Base-by-base conservation (phyloP, 1,140 invertebrate genomes). In the Solen grandis region DNA sequence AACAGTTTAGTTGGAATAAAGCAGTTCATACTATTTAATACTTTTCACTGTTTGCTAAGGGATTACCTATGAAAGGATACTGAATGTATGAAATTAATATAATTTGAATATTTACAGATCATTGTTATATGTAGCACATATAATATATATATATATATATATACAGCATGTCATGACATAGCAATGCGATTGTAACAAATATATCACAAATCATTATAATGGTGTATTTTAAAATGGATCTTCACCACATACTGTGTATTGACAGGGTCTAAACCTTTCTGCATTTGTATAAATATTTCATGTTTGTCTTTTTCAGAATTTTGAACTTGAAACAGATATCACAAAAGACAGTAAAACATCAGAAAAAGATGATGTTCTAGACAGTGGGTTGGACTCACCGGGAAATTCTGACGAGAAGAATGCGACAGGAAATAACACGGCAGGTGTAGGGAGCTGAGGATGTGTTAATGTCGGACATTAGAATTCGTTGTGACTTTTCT, bases 241-340 rank as follows among this genome's bases (percentile, higher is more conserved):
- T 46, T 46, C 8, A 46, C 19, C 41, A 46, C 19, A 46, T 46
- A 46, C 41, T 46, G 19, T 46, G 41, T 46, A 46, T 46, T 46
- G 19, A 10, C 8, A 46, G 19, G 8, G 19, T 46, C 10, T 38
- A 66, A 10, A 4, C 59, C 5, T 36, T 38, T 66, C 5, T 66
- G 31, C 41, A 5, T 2, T 38, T 8, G 14, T 66, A 31, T 66
- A 41, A 66, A 22, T 25, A 10, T 27, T 13, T 55, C 25, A 16
- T 62, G 22, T 65, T 27, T 54, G 50, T 31, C 60, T 38, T 60
- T 57, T 80, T 63, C 46, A 80, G 77, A 70, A 80, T 72, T 80
- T 73, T 80, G 77, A 80, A 54, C 63, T 80, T 16, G 77, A 80
- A 50, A 65, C 77, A 52, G 59, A 80, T 63, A 29, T 36, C 5